phyloP scores from a whole-genome alignment of 1,140 invertebrate species.

The Bradynema listronoti region DNA sequence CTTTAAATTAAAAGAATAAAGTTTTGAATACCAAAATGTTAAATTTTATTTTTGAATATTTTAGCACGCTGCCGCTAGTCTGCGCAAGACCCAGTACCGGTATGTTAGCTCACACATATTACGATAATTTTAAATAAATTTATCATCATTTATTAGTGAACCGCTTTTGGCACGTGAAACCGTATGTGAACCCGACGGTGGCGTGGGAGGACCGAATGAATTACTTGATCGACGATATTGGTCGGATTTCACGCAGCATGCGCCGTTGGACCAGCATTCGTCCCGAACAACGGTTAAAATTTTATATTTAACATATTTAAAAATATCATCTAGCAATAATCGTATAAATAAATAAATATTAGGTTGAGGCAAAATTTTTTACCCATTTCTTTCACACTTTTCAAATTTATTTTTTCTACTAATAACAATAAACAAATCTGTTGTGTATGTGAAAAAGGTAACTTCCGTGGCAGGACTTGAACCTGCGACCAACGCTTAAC shows the following conservation, averaged over 20 bases:
- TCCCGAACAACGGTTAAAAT: constrained; percentile 25
- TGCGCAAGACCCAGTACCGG: constrained; percentile 47
- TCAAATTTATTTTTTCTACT: constrained; percentile 6
- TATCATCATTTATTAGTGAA: constrained; percentile 13
- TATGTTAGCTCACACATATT: constrained; percentile 17
- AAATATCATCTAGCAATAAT: background rate
- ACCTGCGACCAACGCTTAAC: too few species aligned
- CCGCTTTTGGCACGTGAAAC: constrained; percentile 32
- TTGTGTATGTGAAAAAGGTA: too few species aligned
- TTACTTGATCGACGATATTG: constrained; percentile 43
- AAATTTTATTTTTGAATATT: constrained; percentile 17
- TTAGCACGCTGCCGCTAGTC: constrained; percentile 46
- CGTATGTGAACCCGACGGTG: background rate
- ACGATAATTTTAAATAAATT: background rate
- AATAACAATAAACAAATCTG: too few species aligned
- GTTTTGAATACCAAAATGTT: constrained; percentile 14
- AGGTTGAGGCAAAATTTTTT: too few species aligned
- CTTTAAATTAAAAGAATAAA: constrained; percentile 1
- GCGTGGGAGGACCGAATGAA: constrained; percentile 28
- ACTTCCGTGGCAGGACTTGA: too few species aligned
- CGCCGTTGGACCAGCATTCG: constrained; percentile 25
- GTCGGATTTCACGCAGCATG: constrained; percentile 35
- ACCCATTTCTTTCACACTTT: background rate
- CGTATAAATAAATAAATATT: too few species aligned
- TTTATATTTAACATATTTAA: background rate